These are phyloP conservation scores for Carterocephalus palaemon DNA, from an alignment of 2,888 invertebrate genomes.

Conservation along the genomic window DNA sequence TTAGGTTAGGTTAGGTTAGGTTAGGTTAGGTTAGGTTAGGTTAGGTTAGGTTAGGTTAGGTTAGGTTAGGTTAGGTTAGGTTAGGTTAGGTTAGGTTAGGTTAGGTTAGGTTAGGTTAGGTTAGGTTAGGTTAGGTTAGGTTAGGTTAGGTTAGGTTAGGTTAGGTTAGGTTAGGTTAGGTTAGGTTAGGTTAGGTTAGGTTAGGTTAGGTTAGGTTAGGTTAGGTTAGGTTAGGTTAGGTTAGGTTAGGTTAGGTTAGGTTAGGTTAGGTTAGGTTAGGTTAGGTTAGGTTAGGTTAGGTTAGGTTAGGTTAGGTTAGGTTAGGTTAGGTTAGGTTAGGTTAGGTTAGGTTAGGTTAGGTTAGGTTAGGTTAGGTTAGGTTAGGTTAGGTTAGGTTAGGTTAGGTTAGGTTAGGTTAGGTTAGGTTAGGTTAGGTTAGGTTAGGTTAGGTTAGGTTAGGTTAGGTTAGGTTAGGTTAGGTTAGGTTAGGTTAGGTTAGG, in stretches of 20 bases:
- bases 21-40: constrained; percentile 26
- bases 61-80: constrained; percentile 28
- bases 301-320: constrained; percentile 27
- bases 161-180: constrained; percentile 27
- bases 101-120: constrained; percentile 28
- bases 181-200: constrained; percentile 25
- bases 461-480: constrained; percentile 16
- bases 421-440: constrained; percentile 19
- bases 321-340: constrained; percentile 29
- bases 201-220: constrained; percentile 22
- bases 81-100: constrained; percentile 29
- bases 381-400: constrained; percentile 19
- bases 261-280: constrained; percentile 29
- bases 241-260: constrained; percentile 21
- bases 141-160: constrained; percentile 21
- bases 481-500: constrained; percentile 21
- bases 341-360: constrained; percentile 16
- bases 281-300: constrained; percentile 28
- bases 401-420: constrained; percentile 18
- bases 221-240: constrained; percentile 24
- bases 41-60: constrained; percentile 26
- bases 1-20: constrained; percentile 29
- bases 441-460: constrained; percentile 14
- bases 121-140: constrained; percentile 25
- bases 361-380: constrained; percentile 19